Base-by-base conservation (phyloP, 1,140 invertebrate species). In the Drosophila suzukii region DNA sequence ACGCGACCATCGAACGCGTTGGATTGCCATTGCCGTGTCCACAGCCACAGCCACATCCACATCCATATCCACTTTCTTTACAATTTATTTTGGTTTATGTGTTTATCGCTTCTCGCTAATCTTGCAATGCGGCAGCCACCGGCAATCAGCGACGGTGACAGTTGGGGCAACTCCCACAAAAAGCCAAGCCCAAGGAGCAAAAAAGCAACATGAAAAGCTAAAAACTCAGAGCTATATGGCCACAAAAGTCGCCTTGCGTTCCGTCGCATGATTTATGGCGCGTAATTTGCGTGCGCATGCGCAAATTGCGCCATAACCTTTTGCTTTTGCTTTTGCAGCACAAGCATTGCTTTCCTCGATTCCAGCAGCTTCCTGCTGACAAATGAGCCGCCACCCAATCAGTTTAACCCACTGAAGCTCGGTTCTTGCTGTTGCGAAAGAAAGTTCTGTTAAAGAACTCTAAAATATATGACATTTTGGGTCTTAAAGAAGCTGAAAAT, bases 251-350 rank as follows among this genome's bases (percentile, higher is more conserved):
- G 30, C 36, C 32, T 53, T 36, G 50, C 32, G 50, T 70, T 13
- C 58, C 43, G 75, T 78, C 71, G 63, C 80, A 88, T 89, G 84
- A 88, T 89, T 88, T 88, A 88, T 89, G 84, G 62, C 77, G 84
- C 84, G 85, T 88, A 88, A 88, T 88, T 89, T 89, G 84, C 84
- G 84, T 89, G 83, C 84, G 76, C 83, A 89, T 77, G 83, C 83
- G 83, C 79, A 83, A 88, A 89, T 88, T 83, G 84, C 76, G 71
- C 68, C 71, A 72, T 68, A 88, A 73, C 82, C 82, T 86, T 81
- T 86, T 86, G 63, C 46, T 36, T 60, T 68, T 36, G 20, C 15
- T 30, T 17, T 44, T 34, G 36, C 36, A 13, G 32, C 41, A 30
- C 17, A 8, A 27, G 24, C 15, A 7, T 15, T 20, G 36, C 49